Conservation (phyloP, 2,113 vertebrate species). For the Phrynosoma blainvillii region DNA sequence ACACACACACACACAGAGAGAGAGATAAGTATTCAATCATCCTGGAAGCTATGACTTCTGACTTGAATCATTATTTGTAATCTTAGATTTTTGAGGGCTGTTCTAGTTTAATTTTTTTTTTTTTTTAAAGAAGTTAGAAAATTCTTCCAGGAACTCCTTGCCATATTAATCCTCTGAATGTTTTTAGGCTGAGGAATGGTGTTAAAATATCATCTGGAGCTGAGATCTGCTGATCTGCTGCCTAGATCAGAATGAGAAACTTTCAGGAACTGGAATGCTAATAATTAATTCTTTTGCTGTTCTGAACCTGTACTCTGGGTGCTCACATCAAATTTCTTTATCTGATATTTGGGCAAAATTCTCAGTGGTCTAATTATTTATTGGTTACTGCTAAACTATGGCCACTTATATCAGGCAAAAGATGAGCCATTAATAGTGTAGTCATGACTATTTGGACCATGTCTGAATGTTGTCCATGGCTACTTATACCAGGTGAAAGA, state of each 20-base stretch:
- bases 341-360: neutral
- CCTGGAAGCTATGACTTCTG: neutral
- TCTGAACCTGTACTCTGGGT: neutral
- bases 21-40: no score
- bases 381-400: neutral
- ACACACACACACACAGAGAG: no score
- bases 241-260: neutral
- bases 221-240: neutral
- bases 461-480: no score
- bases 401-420: neutral
- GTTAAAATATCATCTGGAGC: neutral
- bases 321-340: neutral
- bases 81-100: neutral
- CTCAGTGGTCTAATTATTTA: neutral
- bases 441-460: neutral
- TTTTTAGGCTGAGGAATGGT: neutral
- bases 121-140: neutral
- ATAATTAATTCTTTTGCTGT: neutral
- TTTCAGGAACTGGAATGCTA: neutral
- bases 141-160: neutral
- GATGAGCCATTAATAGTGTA: neutral
- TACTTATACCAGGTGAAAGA: neutral
- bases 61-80: neutral
- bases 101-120: neutral
- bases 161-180: neutral